Conservation (phyloP, 1,140 invertebrate genomes). For the Eubasilissa regina region DNA sequence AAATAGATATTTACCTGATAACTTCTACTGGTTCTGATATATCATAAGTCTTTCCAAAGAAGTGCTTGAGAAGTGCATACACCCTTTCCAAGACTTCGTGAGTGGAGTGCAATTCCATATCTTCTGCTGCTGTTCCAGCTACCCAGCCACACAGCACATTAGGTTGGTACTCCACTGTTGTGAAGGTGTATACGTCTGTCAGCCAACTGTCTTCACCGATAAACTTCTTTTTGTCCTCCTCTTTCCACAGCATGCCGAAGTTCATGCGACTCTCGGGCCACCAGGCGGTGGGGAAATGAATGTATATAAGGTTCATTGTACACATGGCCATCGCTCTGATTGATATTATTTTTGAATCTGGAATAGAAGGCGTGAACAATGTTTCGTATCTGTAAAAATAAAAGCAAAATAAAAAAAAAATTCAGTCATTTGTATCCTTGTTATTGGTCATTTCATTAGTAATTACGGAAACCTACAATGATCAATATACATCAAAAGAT, state of each 20-base stretch:
- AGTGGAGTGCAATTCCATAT: slow-evolving; percentile 73
- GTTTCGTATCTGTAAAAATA: slow-evolving; percentile 66
- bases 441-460: no score
- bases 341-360: slow-evolving; percentile 74
- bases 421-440: no score
- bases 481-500: no score
- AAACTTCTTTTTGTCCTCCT: slow-evolving; percentile 71
- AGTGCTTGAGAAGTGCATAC: slow-evolving; percentile 69
- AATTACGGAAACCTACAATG: no score
- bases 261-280: slow-evolving; percentile 72
- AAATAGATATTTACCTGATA: slow-evolving; percentile 59
- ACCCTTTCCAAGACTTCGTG: slow-evolving; percentile 69
- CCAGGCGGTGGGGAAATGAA: slow-evolving; percentile 76
- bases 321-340: slow-evolving; percentile 81
- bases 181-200: slow-evolving; percentile 80
- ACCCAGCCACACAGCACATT: slow-evolving; percentile 80
- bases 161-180: slow-evolving; percentile 77
- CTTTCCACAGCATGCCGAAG: slow-evolving; percentile 74
- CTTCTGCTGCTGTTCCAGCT: slow-evolving; percentile 72
- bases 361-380: slow-evolving; percentile 77
- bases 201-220: slow-evolving; percentile 68
- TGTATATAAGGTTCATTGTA: slow-evolving; percentile 84
- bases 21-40: slow-evolving; percentile 71
- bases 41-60: slow-evolving; percentile 68
- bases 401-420: background rate